Percentiles rank a stretch among this genome's conserved stretches.
phyloP scores from a whole-genome alignment of 2,797 vertebrate genomes.

The Esox masquinongy region DNA sequence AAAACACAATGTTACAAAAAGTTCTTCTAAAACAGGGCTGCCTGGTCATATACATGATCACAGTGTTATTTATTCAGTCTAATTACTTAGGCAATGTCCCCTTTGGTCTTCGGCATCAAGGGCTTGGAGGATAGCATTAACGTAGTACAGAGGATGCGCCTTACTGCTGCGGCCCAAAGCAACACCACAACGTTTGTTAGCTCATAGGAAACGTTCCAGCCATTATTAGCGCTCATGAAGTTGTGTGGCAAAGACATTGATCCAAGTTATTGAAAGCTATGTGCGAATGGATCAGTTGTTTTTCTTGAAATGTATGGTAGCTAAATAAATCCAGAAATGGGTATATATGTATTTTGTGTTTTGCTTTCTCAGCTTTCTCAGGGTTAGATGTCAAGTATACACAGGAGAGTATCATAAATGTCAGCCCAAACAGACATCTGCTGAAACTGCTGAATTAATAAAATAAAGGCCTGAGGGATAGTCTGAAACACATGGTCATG shows the following conservation, averaged over 20 bases:
- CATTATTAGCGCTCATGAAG: neutral
- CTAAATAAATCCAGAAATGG: too few relatives aligned
- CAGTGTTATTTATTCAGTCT: neutral
- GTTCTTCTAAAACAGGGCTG: neutral
- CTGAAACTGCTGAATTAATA: neutral
- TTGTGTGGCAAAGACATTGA: neutral
- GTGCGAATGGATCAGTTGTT: neutral
- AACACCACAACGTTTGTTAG: constrained; percentile 2
- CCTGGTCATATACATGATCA: neutral
- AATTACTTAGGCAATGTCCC: neutral
- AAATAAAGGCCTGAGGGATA: neutral
- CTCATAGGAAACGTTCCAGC: neutral
- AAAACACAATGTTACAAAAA: neutral
- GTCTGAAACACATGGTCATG: neutral
- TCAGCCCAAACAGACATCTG: constrained; percentile 3
- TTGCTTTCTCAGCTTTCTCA: neutral
- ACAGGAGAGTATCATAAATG: neutral
- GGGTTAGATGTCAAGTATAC: neutral
- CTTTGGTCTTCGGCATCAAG: constrained; percentile 11
- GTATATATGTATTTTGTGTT: too few relatives aligned
- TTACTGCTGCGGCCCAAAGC: constrained; percentile 2
- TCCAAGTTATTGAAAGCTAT: neutral
- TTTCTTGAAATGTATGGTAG: too few relatives aligned
- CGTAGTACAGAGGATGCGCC: constrained; percentile 26
- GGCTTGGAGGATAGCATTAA: constrained; percentile 15